Conservation (phyloP, 2,797 vertebrate species). For the Malurus leucopterus region DNA sequence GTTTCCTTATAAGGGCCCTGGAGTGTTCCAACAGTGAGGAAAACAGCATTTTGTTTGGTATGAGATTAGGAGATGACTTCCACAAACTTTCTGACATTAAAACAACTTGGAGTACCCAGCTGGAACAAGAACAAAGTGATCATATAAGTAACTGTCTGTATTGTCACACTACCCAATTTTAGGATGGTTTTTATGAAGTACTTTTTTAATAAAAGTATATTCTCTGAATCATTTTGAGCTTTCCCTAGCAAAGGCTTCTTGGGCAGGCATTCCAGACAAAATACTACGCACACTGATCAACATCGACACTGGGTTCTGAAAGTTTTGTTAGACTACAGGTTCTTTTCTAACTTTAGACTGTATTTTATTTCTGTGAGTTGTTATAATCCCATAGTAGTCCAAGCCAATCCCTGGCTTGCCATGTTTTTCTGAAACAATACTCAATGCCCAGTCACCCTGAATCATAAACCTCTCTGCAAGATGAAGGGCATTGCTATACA, state of each 20-base stretch:
- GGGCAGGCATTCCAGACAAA: background rate
- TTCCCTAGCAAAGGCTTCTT: background rate
- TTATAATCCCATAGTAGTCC: background rate
- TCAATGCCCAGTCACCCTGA: background rate
- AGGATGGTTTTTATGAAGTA: too few relatives aligned
- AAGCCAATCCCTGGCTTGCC: background rate
- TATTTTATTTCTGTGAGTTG: background rate
- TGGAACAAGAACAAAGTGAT: background rate
- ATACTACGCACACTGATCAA: background rate
- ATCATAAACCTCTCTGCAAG: background rate
- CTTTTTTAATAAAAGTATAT: too few relatives aligned
- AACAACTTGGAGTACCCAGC: background rate
- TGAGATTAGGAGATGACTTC: background rate
- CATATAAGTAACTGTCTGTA: background rate
- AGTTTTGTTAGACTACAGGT: background rate
- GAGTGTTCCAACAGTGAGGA: background rate
- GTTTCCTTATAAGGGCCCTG: background rate
- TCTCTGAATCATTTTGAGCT: background rate
- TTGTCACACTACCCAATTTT: background rate
- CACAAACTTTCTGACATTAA: background rate
- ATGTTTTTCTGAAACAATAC: background rate
- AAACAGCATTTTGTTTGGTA: background rate
- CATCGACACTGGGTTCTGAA: fast-evolving
- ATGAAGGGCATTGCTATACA: background rate
- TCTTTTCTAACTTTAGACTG: background rate